Conservation (phyloP, 2,888 invertebrate species). For the Nephrotoma guestfalica region DNA sequence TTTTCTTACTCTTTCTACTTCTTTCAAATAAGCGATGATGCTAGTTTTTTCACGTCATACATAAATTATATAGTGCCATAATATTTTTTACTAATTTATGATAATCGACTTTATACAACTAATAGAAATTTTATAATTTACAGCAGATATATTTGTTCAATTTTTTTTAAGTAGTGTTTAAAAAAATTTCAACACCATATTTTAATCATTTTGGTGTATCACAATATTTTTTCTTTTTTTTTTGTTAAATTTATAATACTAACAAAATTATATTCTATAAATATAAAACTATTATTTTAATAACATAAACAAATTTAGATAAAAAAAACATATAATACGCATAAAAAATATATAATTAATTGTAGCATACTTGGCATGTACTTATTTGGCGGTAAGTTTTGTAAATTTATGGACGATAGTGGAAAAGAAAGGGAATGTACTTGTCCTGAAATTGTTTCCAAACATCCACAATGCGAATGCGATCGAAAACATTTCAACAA, state of each 20-base stretch:
- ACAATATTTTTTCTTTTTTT: neutral
- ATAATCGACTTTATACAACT: neutral
- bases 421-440: slow-evolving; percentile 77
- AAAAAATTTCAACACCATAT: neutral
- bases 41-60: neutral
- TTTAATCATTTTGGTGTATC: neutral
- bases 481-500: slow-evolving; percentile 98
- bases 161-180: neutral
- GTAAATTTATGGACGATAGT: slow-evolving; percentile 79
- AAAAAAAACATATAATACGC: neutral
- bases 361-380: slow-evolving; percentile 96
- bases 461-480: slow-evolving; percentile 83
- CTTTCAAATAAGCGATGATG: too few species aligned
- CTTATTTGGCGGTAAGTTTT: slow-evolving; percentile 99
- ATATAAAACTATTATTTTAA: neutral
- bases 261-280: neutral
- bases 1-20: too few species aligned
- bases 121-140: neutral
- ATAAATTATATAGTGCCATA: neutral
- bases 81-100: neutral
- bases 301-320: neutral
- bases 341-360: slow-evolving; percentile 1
- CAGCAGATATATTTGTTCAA: neutral
- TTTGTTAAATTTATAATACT: neutral
- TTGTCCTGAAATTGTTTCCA: slow-evolving; percentile 81